phyloP scores from a whole-genome alignment of 2,113 vertebrate species.

The Tragelaphus imberbis region DNA sequence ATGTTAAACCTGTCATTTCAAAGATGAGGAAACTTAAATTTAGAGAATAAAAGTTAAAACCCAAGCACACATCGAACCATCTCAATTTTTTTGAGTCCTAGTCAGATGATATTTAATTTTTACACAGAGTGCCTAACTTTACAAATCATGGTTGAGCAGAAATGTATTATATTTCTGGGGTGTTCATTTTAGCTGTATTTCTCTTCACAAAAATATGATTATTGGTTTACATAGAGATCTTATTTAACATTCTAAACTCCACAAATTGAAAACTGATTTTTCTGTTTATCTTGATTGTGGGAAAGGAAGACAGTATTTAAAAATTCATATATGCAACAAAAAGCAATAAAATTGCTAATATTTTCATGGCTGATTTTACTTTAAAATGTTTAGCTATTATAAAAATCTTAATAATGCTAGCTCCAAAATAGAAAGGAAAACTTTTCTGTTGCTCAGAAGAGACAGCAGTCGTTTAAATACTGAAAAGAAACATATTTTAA shows the following conservation, averaged over 20 bases:
- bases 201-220: slow-evolving; percentile 7
- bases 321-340: slow-evolving; percentile 22
- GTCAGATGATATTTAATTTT: neutral
- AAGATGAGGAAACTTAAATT: slow-evolving; percentile 40
- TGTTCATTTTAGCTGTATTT: slow-evolving; percentile 6
- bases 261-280: slow-evolving; percentile 37
- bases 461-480: neutral
- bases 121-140: neutral
- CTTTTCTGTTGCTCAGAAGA: neutral
- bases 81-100: neutral
- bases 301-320: slow-evolving; percentile 9
- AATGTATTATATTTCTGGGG: neutral
- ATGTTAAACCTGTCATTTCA: neutral
- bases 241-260: slow-evolving; percentile 30
- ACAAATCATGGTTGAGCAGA: neutral
- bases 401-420: neutral
- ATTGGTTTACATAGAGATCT: neutral
- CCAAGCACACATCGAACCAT: neutral
- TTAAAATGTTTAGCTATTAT: neutral
- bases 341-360: neutral
- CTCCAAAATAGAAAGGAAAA: neutral
- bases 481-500: neutral
- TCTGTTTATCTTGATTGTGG: slow-evolving; percentile 29
- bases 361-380: slow-evolving; percentile 8
- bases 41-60: neutral